These are phyloP conservation scores for Clarias magur DNA, from an alignment of 2,113 vertebrate genomes.

Conservation along the genomic window DNA sequence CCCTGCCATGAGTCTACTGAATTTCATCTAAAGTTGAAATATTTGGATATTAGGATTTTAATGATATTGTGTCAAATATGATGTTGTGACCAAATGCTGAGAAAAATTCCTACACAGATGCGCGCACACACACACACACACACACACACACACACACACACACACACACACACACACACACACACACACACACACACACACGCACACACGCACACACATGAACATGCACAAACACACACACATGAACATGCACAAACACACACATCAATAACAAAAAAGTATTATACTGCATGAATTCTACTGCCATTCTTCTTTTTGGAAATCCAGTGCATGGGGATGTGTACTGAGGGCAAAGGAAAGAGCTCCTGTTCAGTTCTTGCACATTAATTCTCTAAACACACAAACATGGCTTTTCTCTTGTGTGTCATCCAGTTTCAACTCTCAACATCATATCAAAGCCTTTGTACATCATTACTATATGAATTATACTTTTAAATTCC, in stretches of 20 bases:
- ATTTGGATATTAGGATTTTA: no score
- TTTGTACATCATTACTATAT: constrained; percentile 53
- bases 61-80: no score
- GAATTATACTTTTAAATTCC: constrained; percentile 60
- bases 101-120: neutral
- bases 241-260: neutral
- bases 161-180: neutral
- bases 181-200: neutral
- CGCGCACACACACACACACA: neutral
- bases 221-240: neutral
- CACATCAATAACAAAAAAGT: neutral
- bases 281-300: neutral
- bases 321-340: constrained; percentile 19
- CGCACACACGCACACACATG: no score
- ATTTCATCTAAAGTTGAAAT: no score
- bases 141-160: neutral
- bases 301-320: constrained; percentile 1
- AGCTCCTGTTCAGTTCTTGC: constrained; percentile 18
- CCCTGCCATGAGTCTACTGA: no score
- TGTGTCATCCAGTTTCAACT: constrained; percentile 46
- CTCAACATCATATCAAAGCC: constrained; percentile 52
- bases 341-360: constrained; percentile 6
- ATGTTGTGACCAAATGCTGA: no score
- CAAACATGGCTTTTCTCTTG: constrained; percentile 40
- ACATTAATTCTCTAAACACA: constrained; percentile 38